Evolutionary conservation across 2,888 invertebrate genomes (phyloP).

Genomic region (Archips crataeganus): DNA sequence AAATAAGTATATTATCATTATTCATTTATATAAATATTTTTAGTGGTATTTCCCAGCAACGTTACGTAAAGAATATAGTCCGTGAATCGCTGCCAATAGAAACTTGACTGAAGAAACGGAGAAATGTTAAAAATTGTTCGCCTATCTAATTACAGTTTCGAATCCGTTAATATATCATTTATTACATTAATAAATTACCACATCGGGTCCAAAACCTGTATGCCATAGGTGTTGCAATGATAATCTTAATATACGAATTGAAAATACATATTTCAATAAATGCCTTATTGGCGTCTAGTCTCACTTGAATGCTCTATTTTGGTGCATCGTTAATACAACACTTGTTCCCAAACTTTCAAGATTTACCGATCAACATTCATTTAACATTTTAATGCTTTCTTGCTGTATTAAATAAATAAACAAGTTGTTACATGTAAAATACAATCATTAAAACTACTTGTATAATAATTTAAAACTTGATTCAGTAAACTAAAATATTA

Average conservation of each 20-base stretch:
- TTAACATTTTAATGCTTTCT: conserved; percentile 11
- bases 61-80: background rate
- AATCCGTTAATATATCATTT: conserved; percentile 33
- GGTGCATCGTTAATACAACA: conserved; percentile 64
- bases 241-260: conserved; percentile 36
- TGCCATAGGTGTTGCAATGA: conserved; percentile 26
- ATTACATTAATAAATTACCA: conserved; percentile 41
- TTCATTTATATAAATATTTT: background rate
- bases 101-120: conserved; percentile 17
- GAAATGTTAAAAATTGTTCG: conserved; percentile 14
- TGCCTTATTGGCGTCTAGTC: conserved; percentile 64
- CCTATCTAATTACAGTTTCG: conserved; percentile 36
- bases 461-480: conserved; percentile 21
- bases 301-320: conserved; percentile 65
- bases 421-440: conserved; percentile 17
- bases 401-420: conserved; percentile 12
- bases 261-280: conserved; percentile 44
- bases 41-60: background rate
- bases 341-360: conserved; percentile 62
- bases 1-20: background rate
- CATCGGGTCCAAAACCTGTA: conserved; percentile 41
- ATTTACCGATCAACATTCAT: conserved; percentile 22
- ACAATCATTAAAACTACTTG: conserved; percentile 27
- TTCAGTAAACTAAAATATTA: conserved; percentile 26
- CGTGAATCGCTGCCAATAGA: conserved; percentile 24